Conservation (phyloP, 2,113 vertebrate genomes). For the Chloropsis cyanopogon region DNA sequence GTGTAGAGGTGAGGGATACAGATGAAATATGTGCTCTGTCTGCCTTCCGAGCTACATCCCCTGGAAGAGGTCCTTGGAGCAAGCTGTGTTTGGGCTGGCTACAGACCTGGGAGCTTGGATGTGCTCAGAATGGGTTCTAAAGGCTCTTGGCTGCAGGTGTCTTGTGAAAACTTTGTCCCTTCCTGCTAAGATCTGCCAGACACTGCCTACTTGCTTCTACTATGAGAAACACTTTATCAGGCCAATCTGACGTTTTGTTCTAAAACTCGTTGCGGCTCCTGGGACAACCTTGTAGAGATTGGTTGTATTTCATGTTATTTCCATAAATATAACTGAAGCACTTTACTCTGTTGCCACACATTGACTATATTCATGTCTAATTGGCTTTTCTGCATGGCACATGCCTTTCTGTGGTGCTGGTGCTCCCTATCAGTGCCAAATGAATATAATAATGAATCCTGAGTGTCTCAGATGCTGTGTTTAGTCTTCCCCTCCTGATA, state of each 20-base stretch:
- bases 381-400: background rate
- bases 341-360: background rate
- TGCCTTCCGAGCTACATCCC: background rate
- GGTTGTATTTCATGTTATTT: background rate
- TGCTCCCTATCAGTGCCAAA: background rate
- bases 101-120: background rate
- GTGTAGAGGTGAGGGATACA: rapidly evolving
- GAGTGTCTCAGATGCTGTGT: background rate
- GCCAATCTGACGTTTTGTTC: background rate
- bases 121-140: background rate
- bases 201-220: background rate
- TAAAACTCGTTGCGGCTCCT: background rate
- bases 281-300: background rate
- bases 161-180: background rate
- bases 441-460: background rate
- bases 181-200: background rate
- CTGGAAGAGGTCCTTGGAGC: background rate
- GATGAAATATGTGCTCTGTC: background rate
- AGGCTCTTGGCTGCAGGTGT: background rate
- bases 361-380: background rate
- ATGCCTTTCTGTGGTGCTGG: background rate
- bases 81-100: background rate
- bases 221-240: background rate
- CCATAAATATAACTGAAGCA: background rate
- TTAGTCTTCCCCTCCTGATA: background rate